These are phyloP conservation scores for Okapia johnstoni DNA, from an alignment of 2,113 vertebrate genomes.

Conservation along the genomic window DNA sequence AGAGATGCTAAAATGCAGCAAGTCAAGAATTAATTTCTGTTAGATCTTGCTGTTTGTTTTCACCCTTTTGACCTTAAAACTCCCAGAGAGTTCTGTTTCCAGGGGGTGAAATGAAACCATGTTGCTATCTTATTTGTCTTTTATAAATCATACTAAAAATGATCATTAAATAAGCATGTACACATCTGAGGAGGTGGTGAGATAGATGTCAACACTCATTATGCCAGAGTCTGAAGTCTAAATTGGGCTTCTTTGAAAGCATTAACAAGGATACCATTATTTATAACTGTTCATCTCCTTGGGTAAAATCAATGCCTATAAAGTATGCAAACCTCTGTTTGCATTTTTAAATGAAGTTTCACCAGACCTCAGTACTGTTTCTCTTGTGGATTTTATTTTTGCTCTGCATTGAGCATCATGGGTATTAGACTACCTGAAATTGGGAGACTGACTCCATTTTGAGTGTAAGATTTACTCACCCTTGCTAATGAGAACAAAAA, in stretches of 20 bases:
- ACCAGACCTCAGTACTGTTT: background rate
- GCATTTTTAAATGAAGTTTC: conserved; percentile 1
- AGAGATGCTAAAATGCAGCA: background rate
- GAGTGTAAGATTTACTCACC: background rate
- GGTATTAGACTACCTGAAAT: background rate
- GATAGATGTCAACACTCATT: background rate
- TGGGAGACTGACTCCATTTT: background rate
- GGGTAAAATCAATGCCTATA: conserved; percentile 6
- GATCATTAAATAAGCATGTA: conserved; percentile 9
- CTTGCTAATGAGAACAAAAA: background rate
- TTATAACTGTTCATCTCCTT: conserved; percentile 44
- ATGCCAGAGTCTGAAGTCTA: background rate
- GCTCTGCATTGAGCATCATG: background rate
- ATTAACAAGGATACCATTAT: background rate
- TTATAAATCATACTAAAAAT: background rate
- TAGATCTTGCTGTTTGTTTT: background rate
- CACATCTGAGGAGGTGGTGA: background rate
- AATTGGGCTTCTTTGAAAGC: background rate
- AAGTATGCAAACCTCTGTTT: background rate
- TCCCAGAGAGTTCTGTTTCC: background rate
- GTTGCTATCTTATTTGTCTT: background rate
- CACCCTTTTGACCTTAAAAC: background rate
- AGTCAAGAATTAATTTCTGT: background rate
- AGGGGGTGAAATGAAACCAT: background rate
- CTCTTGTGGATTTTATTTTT: background rate